phyloP scores from a whole-genome alignment of 1,140 invertebrate genomes.

The Nephila pilipes region DNA sequence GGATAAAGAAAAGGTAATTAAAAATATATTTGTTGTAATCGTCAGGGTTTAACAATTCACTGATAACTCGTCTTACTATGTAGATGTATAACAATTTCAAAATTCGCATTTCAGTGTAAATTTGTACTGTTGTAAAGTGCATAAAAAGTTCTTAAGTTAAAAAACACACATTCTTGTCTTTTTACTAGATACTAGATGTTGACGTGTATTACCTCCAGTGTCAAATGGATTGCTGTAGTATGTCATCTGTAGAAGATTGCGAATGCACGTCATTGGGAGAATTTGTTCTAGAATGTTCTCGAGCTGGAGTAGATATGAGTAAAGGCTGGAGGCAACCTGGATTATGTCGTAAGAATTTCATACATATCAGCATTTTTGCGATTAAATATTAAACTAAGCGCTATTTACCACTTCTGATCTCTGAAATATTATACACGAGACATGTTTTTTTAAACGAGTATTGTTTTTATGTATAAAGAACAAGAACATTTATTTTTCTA shows the following conservation, averaged over 20 bases:
- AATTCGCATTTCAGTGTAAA: too few relatives aligned
- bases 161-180: neutral
- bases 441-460: neutral
- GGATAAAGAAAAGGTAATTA: too few relatives aligned
- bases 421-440: neutral
- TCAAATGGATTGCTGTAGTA: constrained; percentile 87
- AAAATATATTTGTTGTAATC: too few relatives aligned
- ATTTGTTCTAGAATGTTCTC: constrained; percentile 88
- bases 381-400: too few relatives aligned
- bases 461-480: too few relatives aligned
- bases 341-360: constrained; percentile 87
- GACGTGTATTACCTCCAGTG: constrained; percentile 85
- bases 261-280: constrained; percentile 89
- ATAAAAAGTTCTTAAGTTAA: too few relatives aligned
- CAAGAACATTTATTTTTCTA: too few relatives aligned
- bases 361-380: too few relatives aligned
- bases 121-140: too few relatives aligned
- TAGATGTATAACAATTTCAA: too few relatives aligned
- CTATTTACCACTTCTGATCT: neutral
- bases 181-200: constrained; percentile 80
- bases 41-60: too few relatives aligned
- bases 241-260: constrained; percentile 81
- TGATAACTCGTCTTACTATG: too few relatives aligned
- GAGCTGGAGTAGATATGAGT: constrained; percentile 85
- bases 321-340: constrained; percentile 87